A percentile compares a stretch with the other conserved stretches of the same genome.
phyloP scores from a whole-genome alignment of 2,888 invertebrate species.

The Thymelicus acteon region DNA sequence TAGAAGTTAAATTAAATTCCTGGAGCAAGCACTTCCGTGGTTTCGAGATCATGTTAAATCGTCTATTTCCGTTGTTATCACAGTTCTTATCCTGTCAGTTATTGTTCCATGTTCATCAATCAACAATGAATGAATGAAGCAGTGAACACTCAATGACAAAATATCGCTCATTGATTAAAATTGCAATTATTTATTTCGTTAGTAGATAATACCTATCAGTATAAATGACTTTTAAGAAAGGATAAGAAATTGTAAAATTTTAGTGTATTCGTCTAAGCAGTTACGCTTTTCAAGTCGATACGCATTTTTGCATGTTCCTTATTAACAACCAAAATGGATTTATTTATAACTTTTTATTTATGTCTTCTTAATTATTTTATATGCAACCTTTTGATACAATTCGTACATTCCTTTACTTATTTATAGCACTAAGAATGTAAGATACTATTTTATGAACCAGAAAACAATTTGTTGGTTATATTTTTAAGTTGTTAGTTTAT shows the following conservation, averaged over 20 bases:
- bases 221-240: background rate
- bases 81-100: too few species aligned
- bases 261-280: background rate
- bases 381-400: constrained; percentile 52
- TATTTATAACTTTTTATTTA: constrained; percentile 20
- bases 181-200: too few species aligned
- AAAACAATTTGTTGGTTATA: constrained; percentile 17
- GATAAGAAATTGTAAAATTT: too few species aligned
- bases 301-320: constrained; percentile 41
- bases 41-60: too few species aligned
- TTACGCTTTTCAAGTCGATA: background rate
- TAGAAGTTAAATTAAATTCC: too few species aligned
- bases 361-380: constrained; percentile 24
- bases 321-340: constrained; percentile 42
- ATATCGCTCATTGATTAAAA: too few species aligned
- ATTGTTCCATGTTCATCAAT: too few species aligned
- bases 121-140: too few species aligned
- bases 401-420: constrained; percentile 66
- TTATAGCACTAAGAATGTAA: constrained; percentile 29
- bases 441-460: constrained; percentile 28
- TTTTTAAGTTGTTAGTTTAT: constrained; percentile 11
- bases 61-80: too few species aligned
- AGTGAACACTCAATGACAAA: too few species aligned
- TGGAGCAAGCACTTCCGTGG: too few species aligned
- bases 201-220: background rate